phyloP scores from a whole-genome alignment of 2,888 invertebrate genomes.

The Drosophila borborema region DNA sequence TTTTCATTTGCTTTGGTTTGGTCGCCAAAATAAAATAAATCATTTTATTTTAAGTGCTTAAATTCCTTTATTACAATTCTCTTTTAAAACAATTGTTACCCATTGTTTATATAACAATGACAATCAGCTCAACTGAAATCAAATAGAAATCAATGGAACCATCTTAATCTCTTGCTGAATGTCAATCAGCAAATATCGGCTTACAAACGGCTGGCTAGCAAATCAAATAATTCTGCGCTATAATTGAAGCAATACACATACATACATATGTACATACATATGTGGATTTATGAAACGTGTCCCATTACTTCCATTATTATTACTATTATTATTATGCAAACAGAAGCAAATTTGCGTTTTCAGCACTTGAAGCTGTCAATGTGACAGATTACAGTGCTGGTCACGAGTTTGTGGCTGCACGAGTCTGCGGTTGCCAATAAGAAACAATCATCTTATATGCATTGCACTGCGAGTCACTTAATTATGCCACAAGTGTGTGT shows the following conservation, averaged over 20 bases:
- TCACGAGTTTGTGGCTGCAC: conserved; percentile 36
- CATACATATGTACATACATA: not conserved
- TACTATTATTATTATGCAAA: conserved; percentile 3
- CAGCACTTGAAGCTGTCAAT: conserved; percentile 19
- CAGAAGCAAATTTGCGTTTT: conserved; percentile 3
- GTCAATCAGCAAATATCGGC: not conserved
- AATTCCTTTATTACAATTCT: not conserved
- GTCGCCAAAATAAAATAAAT: not conserved
- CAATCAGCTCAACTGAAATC: not conserved
- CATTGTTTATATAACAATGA: not conserved
- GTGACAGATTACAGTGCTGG: conserved; percentile 40
- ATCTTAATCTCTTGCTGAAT: not conserved
- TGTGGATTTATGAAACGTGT: conserved; percentile 14
- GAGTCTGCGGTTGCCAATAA: conserved; percentile 48
- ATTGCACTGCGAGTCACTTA: conserved; percentile 41
- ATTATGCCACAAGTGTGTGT: conserved; percentile 35
- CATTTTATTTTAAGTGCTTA: not conserved
- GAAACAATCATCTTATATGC: conserved; percentile 59
- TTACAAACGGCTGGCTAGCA: not conserved
- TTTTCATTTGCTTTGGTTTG: not conserved
- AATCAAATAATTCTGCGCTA: conserved; percentile 3
- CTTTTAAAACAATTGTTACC: not conserved
- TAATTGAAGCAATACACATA: conserved; percentile 7
- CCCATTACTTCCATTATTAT: conserved; percentile 14
- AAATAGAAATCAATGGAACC: not conserved